Evolutionary conservation across 2,888 invertebrate species (phyloP).

Genomic region (Ypsolopha sequella): DNA sequence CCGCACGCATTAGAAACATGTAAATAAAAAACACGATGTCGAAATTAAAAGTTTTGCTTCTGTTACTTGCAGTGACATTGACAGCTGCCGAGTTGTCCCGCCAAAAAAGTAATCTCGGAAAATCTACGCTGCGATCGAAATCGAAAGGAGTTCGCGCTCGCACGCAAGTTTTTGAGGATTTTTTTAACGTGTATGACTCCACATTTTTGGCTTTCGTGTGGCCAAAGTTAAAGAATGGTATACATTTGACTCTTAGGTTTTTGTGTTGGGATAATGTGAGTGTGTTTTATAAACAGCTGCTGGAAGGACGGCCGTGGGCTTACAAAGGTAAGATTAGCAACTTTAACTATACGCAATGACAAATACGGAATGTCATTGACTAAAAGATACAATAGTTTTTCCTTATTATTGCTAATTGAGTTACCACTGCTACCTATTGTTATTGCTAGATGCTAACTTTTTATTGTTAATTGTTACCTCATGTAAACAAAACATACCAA

Average conservation of each 20-base stretch:
- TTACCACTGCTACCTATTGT: too few species aligned
- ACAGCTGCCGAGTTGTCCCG: not conserved
- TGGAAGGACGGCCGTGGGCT: constrained; percentile 61
- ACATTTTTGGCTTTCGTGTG: constrained; percentile 53
- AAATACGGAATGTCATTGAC: too few species aligned
- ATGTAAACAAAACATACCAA: too few species aligned
- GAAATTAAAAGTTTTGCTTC: not conserved
- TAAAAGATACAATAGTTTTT: too few species aligned
- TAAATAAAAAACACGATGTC: not conserved
- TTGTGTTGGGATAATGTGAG: constrained; percentile 55
- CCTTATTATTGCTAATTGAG: too few species aligned
- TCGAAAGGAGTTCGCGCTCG: not conserved
- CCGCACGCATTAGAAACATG: too few species aligned
- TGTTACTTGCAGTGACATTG: not conserved
- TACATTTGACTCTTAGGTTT: constrained; percentile 44
- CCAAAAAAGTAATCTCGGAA: not conserved
- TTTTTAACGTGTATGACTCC: constrained; percentile 56
- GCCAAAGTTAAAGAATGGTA: constrained; percentile 51
- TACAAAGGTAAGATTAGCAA: constrained; percentile 47
- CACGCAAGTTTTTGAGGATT: constrained; percentile 29
- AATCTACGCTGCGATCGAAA: not conserved
- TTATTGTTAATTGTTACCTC: too few species aligned
- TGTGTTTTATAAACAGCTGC: constrained; percentile 47
- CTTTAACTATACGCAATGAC: too few species aligned
- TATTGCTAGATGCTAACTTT: too few species aligned